Evolutionary conservation across 2,888 invertebrate genomes (phyloP), one percentile per base, ranked within the genome.

Genomic region (Apeira syringaria): DNA sequence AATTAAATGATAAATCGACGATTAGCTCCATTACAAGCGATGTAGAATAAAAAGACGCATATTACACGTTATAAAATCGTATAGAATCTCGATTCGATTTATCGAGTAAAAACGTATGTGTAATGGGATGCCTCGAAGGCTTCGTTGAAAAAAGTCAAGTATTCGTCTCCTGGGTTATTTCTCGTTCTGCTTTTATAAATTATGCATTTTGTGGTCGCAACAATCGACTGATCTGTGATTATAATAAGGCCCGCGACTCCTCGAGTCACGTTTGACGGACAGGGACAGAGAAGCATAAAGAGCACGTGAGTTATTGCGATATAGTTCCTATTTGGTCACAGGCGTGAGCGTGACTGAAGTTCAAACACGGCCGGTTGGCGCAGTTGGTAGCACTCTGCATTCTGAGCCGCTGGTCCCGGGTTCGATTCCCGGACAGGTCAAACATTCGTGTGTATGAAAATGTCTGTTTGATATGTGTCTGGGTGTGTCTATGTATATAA

Each of bases 151-250:
- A 31, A 80, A 83, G 47, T 44, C 49, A 55, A 74, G 62, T 68
- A 64, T 64, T 58, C 64, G 55, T 67, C 67, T 67, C 60, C 56
- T 42, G 59, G 67, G 68, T 70, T 72, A 71, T 74, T 74, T 70
- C 68, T 58, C 68, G 73, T 74, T 73, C 69, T 64, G 75, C 67
- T 77, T 80, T 74, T 77, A 86, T 88, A 85, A 81, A 86, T 86
- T 81, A 87, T 83, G 80, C 82, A 86, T 87, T 77, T 81, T 76
- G 80, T 75, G 76, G 70, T 64, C 74, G 69, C 78, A 84, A 87
- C 86, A 85, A 87, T 84, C 82, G 80, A 55, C 82, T 80, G 70
- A 87, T 87, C 79, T 87, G 86, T 85, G 80, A 88, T 87, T 87
- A 79, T 86, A 88, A 88, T 87, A 81, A 80, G 83, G 69, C 59